phyloP scores from a whole-genome alignment of 2,113 vertebrate genomes.

The Dascyllus trimaculatus region DNA sequence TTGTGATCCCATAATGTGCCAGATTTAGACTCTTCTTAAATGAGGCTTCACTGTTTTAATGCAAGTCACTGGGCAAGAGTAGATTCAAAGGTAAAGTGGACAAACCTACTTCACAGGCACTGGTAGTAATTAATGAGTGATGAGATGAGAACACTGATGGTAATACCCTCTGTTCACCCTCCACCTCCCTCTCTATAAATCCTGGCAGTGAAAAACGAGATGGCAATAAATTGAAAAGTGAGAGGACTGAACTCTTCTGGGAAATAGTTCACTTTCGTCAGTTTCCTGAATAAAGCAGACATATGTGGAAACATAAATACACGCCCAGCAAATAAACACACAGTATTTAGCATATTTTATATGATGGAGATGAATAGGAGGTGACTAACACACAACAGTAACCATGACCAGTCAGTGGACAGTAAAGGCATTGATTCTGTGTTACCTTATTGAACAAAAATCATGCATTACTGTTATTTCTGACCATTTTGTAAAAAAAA shows the following conservation, averaged over 20 bases:
- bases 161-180: conserved; percentile 20
- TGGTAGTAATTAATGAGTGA: conserved; percentile 27
- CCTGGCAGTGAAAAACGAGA: conserved; percentile 54
- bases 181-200: conserved; percentile 40
- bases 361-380: neutral
- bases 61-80: neutral
- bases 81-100: conserved; percentile 8
- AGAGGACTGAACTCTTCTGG: conserved; percentile 11
- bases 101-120: neutral
- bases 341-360: neutral
- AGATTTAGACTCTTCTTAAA: conserved; percentile 7
- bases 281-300: neutral
- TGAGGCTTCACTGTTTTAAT: neutral
- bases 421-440: too few relatives aligned
- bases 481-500: too few relatives aligned
- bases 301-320: too few relatives aligned
- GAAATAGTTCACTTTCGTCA: conserved; percentile 24
- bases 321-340: neutral
- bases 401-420: too few relatives aligned
- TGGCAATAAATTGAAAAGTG: conserved; percentile 37
- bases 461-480: too few relatives aligned
- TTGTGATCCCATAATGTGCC: neutral
- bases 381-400: too few relatives aligned
- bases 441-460: too few relatives aligned
- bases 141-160: conserved; percentile 23